Percentiles rank a stretch among this genome's conserved stretches.
Conservation (phyloP, 2,888 invertebrate genomes). For the Sussaba pulchella region DNA sequence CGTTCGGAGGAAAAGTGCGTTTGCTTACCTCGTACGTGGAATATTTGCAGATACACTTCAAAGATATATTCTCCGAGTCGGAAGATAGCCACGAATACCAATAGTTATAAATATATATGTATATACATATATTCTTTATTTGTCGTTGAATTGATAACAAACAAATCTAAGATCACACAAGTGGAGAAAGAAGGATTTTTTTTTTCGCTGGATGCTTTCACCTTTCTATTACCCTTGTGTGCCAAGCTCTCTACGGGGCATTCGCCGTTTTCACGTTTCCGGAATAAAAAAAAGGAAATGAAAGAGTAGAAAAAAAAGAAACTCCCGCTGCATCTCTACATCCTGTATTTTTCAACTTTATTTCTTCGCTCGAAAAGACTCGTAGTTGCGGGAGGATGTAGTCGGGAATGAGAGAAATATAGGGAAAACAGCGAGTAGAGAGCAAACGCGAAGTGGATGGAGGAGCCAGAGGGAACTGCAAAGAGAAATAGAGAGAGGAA, state of each 20-base stretch:
- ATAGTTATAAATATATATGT: no score
- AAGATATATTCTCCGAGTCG: constrained; percentile 74
- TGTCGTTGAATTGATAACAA: constrained; percentile 77
- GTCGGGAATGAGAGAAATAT: constrained; percentile 47
- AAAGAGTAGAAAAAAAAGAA: no score
- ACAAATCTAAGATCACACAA: constrained; percentile 70
- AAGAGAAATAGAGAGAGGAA: constrained; percentile 53
- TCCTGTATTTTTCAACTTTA: constrained; percentile 54
- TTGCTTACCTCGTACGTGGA: constrained; percentile 76
- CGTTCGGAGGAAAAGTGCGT: constrained; percentile 73
- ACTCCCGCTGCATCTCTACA: constrained; percentile 43
- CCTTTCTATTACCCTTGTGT: constrained; percentile 20
- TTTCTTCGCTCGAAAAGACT: constrained; percentile 42
- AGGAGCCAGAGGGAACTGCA: constrained; percentile 20
- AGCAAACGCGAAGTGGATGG: neutral
- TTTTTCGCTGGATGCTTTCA: constrained; percentile 12
- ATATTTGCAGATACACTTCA: constrained; percentile 81
- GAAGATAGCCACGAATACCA: constrained; percentile 57
- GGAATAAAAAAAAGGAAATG: constrained; percentile 32
- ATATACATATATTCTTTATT: constrained; percentile 36
- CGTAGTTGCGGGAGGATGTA: constrained; percentile 25
- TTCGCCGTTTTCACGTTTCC: constrained; percentile 14
- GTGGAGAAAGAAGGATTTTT: constrained; percentile 44
- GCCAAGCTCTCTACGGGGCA: constrained; percentile 34
- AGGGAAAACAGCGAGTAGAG: constrained; percentile 43